Percentiles rank a stretch among this genome's conserved stretches.
Evolutionary conservation across 2,888 invertebrate genomes (phyloP).

Genomic region (Leptinotarsa juncta): DNA sequence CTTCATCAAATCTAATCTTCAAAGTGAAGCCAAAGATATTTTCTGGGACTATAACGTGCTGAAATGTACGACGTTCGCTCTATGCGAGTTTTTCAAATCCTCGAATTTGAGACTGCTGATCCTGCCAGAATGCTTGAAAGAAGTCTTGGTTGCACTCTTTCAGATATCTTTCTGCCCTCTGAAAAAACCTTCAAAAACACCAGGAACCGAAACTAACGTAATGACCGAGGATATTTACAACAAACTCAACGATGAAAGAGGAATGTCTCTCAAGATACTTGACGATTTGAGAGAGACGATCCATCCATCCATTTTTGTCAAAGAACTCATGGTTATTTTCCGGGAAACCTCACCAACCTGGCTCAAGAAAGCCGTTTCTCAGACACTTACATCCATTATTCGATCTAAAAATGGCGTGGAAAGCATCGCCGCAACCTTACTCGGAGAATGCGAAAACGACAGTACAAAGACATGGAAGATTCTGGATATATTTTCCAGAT

Average conservation of each 20-base stretch:
- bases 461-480: constrained; percentile 75
- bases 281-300: constrained; percentile 69
- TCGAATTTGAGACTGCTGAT: constrained; percentile 71
- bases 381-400: constrained; percentile 72
- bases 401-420: constrained; percentile 73
- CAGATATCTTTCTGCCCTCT: constrained; percentile 78
- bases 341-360: constrained; percentile 72
- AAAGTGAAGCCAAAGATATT: constrained; percentile 57
- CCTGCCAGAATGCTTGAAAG: constrained; percentile 70
- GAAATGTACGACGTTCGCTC: constrained; percentile 67
- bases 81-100: constrained; percentile 67
- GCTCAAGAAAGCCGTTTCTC: constrained; percentile 72
- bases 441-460: constrained; percentile 64
- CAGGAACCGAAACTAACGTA: constrained; percentile 59
- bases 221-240: constrained; percentile 72
- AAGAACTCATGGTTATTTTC: constrained; percentile 77
- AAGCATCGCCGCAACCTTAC: constrained; percentile 74
- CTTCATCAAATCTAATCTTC: constrained; percentile 41
- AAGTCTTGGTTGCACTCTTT: constrained; percentile 75
- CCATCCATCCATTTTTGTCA: constrained; percentile 73
- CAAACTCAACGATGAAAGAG: constrained; percentile 67
- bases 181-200: constrained; percentile 69
- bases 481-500: constrained; percentile 74
- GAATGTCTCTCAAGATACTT: constrained; percentile 68
- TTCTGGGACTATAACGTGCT: constrained; percentile 69